phyloP scores from a whole-genome alignment of 2,113 vertebrate species.

The pig (Sus scrofa) region T2T-Sscrofa CM000816.6:49171001-49171500 shows the following conservation, averaged over 20 bases:
- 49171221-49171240: background rate
- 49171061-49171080: background rate
- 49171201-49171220: background rate
- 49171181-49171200: constrained; percentile 28
- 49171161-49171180: background rate
- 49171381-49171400: too few species aligned
- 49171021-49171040: background rate
- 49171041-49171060: background rate
- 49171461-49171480: too few species aligned
- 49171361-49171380: too few species aligned
- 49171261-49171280: background rate
- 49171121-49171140: background rate
- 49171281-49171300: too few species aligned
- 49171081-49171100: background rate
- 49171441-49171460: too few species aligned
- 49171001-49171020: background rate
- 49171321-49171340: too few species aligned
- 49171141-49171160: background rate
- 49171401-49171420: too few species aligned
- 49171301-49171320: too few species aligned
- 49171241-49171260: background rate
- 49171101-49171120: background rate
- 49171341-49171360: too few species aligned
- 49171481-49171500: background rate
- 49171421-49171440: too few species aligned